Percentiles rank a stretch among this genome's conserved stretches.
These are phyloP conservation scores for Melinopterus prodromus DNA, from an alignment of 2,888 invertebrate genomes.

Conservation along the genomic window DNA sequence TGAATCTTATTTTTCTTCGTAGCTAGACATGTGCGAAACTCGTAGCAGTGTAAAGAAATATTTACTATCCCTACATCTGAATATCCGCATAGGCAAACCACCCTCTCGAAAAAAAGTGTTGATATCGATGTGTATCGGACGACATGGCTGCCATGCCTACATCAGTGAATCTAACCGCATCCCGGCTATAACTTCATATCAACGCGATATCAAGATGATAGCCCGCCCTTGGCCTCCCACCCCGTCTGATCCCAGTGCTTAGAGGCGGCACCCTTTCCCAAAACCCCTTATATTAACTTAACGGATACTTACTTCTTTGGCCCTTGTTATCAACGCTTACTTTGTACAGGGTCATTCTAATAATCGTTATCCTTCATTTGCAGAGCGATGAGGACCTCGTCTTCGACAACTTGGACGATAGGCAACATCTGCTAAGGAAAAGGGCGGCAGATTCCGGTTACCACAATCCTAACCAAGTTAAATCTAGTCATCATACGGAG, in stretches of 20 bases:
- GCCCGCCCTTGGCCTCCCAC: conserved; percentile 47
- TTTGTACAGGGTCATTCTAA: not conserved
- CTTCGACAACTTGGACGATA: conserved; percentile 55
- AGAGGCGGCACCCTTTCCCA: conserved; percentile 17
- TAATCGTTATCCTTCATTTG: not conserved
- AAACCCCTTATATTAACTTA: not conserved
- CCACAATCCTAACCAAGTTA: conserved; percentile 12
- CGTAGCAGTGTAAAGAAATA: no score
- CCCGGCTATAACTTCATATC: conserved; percentile 58
- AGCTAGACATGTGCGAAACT: no score
- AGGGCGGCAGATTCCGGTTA: not conserved
- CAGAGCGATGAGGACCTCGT: conserved; percentile 59
- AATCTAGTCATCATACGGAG: conserved; percentile 52
- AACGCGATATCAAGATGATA: conserved; percentile 56
- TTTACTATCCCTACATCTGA: not conserved
- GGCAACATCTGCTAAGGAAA: conserved; percentile 44
- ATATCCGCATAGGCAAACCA: not conserved
- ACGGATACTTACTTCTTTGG: not conserved
- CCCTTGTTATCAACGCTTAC: not conserved
- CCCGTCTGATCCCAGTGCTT: conserved; percentile 39
- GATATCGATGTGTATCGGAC: conserved; percentile 49
- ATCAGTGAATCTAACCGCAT: conserved; percentile 58
- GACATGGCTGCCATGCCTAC: conserved; percentile 48
- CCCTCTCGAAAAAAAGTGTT: conserved; percentile 32
- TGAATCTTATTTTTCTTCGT: no score